These are phyloP conservation scores for Otis tarda DNA, from an alignment of 2,113 vertebrate species.

Conservation along the genomic window DNA sequence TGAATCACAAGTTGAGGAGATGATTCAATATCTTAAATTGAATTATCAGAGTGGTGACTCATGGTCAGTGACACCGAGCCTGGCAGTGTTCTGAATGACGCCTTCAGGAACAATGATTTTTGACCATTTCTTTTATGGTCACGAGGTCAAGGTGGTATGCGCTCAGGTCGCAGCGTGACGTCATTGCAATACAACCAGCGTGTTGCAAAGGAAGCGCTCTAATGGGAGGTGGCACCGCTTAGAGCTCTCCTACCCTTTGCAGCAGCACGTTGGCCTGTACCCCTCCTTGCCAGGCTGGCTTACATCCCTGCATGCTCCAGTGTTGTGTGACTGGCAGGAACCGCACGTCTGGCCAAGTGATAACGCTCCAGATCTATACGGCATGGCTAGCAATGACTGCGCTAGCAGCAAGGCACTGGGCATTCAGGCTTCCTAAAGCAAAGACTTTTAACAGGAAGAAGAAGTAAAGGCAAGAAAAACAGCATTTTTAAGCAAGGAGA, in stretches of 20 bases:
- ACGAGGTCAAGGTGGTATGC: neutral
- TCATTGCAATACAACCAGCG: fast-evolving
- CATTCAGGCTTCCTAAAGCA: neutral
- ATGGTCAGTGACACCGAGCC: neutral
- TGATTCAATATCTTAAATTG: constrained; percentile 37
- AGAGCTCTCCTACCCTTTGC: neutral
- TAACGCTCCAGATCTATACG: neutral
- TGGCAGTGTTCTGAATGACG: neutral
- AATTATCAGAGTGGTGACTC: constrained; percentile 42
- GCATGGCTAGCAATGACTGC: neutral
- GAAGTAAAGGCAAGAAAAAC: neutral
- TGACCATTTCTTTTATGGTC: neutral
- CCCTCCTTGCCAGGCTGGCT: neutral
- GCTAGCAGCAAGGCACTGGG: neutral
- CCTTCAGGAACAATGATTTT: neutral
- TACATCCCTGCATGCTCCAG: fast-evolving
- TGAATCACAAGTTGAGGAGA: constrained; percentile 36
- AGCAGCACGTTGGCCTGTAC: neutral
- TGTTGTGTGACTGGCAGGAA: neutral
- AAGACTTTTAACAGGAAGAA: neutral
- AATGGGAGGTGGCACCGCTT: neutral
- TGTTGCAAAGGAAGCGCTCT: neutral
- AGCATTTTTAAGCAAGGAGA: neutral
- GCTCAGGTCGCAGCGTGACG: neutral
- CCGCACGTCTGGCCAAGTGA: neutral